A percentile compares a stretch with the other conserved stretches of the same genome.
Evolutionary conservation across 2,888 invertebrate species (phyloP).

Genomic region (Drosophila planitibia): DNA sequence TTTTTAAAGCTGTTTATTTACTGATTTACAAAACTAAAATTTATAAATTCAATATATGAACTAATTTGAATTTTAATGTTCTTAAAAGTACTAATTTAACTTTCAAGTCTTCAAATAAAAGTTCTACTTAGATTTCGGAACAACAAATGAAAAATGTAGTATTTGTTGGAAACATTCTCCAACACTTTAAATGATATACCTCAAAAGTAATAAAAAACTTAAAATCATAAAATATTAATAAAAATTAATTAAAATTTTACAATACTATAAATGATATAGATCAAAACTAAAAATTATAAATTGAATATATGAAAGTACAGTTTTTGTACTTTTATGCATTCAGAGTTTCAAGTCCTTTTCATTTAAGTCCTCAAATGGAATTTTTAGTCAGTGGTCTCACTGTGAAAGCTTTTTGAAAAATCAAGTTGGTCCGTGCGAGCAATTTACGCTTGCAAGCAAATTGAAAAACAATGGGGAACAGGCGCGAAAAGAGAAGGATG

Average conservation of each 20-base stretch:
- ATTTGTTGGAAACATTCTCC: too few species aligned
- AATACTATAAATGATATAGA: background rate
- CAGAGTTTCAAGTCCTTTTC: too few species aligned
- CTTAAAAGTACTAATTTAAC: background rate
- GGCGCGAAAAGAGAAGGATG: constrained; percentile 17
- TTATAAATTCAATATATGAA: background rate
- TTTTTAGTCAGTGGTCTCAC: background rate
- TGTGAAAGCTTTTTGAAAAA: constrained; percentile 7
- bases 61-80: background rate
- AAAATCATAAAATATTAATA: accelerated
- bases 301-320: background rate
- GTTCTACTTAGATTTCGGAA: background rate
- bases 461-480: constrained; percentile 72
- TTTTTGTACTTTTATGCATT: background rate
- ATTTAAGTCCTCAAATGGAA: background rate
- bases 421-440: constrained; percentile 34
- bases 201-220: background rate
- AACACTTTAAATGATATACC: background rate
- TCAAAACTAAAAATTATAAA: background rate
- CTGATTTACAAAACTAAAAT: background rate
- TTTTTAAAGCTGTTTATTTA: too few species aligned
- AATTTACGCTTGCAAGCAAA: constrained; percentile 75
- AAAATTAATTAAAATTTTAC: too few species aligned
- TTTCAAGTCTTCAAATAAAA: background rate
- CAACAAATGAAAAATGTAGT: background rate